phyloP scores from a whole-genome alignment of 2,113 vertebrate species.

The Albula goreensis region DNA sequence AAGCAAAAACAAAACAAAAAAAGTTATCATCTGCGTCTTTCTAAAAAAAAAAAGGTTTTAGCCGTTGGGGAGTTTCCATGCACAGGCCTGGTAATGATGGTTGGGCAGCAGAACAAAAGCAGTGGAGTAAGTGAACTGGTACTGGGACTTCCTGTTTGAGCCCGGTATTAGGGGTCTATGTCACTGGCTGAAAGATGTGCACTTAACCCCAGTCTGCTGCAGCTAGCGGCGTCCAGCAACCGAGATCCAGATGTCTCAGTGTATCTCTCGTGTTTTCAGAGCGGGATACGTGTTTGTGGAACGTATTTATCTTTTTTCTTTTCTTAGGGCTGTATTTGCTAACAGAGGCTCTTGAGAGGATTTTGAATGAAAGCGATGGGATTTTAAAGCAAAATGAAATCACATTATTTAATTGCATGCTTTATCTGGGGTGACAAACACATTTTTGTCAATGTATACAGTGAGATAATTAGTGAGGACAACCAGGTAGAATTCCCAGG shows the following conservation, averaged over 20 bases:
- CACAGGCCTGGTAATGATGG: neutral
- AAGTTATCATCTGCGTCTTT: neutral
- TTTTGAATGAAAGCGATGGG: neutral
- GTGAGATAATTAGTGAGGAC: neutral
- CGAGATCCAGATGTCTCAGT: neutral
- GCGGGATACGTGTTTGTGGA: neutral
- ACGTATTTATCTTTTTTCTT: too few species aligned
- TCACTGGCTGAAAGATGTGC: neutral
- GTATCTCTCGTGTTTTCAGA: neutral
- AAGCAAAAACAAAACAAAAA: neutral
- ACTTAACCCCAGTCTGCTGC: neutral
- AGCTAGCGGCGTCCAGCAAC: neutral
- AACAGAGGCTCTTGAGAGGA: too few species aligned
- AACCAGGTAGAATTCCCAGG: neutral
- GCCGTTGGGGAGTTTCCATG: neutral
- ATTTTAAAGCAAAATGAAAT: neutral
- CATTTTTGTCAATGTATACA: neutral
- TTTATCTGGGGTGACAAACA: neutral
- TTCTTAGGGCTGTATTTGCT: neutral
- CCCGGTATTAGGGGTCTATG: neutral
- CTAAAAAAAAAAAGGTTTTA: neutral
- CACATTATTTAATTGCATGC: neutral
- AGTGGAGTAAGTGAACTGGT: neutral
- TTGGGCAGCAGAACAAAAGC: neutral
- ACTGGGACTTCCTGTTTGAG: neutral